Evolutionary conservation across 2,797 vertebrate species (phyloP).

Genomic region (Enteromius viviparus): DNA sequence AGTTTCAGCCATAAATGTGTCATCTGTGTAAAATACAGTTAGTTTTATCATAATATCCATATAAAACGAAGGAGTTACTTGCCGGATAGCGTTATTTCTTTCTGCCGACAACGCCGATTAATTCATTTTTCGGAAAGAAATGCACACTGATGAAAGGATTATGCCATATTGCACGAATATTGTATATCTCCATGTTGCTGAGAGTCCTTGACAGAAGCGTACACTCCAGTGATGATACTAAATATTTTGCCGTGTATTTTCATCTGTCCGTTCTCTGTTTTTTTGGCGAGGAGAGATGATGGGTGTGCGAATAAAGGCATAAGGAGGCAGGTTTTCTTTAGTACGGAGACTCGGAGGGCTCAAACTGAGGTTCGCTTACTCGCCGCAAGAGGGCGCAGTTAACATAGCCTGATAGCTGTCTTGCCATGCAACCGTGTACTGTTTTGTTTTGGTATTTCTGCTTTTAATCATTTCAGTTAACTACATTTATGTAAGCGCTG

Average conservation of each 20-base stretch:
- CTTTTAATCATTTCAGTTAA: background rate
- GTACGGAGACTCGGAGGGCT: slow-evolving; percentile 76
- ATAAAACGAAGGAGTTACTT: slow-evolving; percentile 19
- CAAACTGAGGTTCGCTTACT: slow-evolving; percentile 50
- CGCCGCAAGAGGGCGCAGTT: slow-evolving; percentile 44
- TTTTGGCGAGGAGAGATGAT: slow-evolving; percentile 61
- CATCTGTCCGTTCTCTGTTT: slow-evolving; percentile 62
- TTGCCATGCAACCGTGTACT: too few species aligned
- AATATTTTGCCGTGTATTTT: slow-evolving; percentile 51
- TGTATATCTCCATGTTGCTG: slow-evolving; percentile 50
- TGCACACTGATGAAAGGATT: slow-evolving; percentile 50
- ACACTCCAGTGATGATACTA: slow-evolving; percentile 42
- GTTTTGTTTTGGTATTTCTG: slow-evolving; percentile 13
- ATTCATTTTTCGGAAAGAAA: slow-evolving; percentile 59
- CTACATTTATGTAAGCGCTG: background rate
- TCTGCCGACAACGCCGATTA: slow-evolving; percentile 50
- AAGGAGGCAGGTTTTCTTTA: slow-evolving; percentile 70
- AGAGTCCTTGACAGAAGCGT: slow-evolving; percentile 23
- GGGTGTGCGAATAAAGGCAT: slow-evolving; percentile 66
- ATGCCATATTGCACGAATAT: slow-evolving; percentile 41
- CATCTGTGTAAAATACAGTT: slow-evolving; percentile 16
- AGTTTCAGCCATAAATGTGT: slow-evolving; percentile 39
- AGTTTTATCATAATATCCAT: slow-evolving; percentile 39
- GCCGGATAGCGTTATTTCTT: slow-evolving; percentile 56
- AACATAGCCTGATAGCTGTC: too few species aligned